Evolutionary conservation across 2,797 vertebrate species (phyloP), one percentile per base, ranked within the genome.

Genomic region (Parauchenoglanis ngamensis): DNA sequence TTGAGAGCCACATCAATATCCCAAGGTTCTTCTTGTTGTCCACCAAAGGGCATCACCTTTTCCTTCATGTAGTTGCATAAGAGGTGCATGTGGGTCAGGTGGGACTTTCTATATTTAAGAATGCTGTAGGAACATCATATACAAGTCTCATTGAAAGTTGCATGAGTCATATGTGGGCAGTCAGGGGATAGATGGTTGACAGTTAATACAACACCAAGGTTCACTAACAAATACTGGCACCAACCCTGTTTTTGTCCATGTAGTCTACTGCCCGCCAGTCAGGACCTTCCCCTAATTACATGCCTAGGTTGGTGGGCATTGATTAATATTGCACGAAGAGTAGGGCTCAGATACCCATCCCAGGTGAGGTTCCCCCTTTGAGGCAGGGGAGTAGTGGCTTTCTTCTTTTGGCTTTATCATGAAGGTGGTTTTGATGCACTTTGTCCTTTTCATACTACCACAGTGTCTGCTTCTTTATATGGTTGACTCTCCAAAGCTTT

Each of bases 101-200:
- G 78, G 25, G 35, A 40, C 23, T 81, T 63, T 63, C 79, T 81
- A 63, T 81, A 65, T 81, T 81, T 81, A 81, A 81, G 13, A 25
- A 8, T 23, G 10, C 21, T 8, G 21, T 25, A 21, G 21, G 78
- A 80, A 63, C 23, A n/a, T 81, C 79, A 81, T 81, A 35, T 65
- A 17, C 40, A 46, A 17, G 23, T 46, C 35, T 44, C 21, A 13
- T 63, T 13, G 15, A 65, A 25, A 67, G 8, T 67, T 49, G 25
- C 80, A 67, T 28, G 25, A 25, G n/a, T 67, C 44, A 52, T 10
- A 67, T 82, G 13, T 52, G 25, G 80, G 44, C 4, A 28, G 59
- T 52, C n/a, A 31, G 25, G 17, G 44, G 59, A 65, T 63, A 1
- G 25, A 82, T 65, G 44, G 79, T 49, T 82, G 79, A 49, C 13